A percentile compares a stretch with the other conserved stretches of the same genome.
Evolutionary conservation across 1,140 invertebrate species (phyloP).

Genomic region (Bathynomus jamesi): DNA sequence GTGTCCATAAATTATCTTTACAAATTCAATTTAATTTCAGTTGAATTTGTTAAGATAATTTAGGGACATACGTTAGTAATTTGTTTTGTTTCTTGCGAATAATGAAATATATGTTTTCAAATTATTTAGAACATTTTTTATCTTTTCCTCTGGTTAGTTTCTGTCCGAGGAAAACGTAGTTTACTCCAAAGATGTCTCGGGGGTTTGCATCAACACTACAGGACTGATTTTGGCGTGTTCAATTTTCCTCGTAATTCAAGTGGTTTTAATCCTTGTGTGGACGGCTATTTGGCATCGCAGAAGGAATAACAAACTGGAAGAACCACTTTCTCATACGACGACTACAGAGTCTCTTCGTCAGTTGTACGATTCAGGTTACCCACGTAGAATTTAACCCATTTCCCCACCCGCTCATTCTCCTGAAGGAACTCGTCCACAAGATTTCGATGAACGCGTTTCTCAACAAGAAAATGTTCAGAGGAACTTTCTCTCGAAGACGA

Average conservation of each 20-base stretch:
- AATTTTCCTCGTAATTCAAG: constrained; percentile 69
- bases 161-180: constrained; percentile 22
- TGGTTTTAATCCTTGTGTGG: constrained; percentile 72
- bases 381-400: constrained; percentile 61
- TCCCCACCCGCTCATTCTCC: neutral
- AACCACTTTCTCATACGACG: constrained; percentile 51
- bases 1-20: too few species aligned
- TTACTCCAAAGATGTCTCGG: constrained; percentile 39
- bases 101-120: too few species aligned
- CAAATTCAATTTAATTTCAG: too few species aligned
- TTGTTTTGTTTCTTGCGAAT: too few species aligned
- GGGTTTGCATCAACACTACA: constrained; percentile 64
- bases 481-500: neutral
- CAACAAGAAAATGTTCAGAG: neutral
- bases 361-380: constrained; percentile 73
- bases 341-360: constrained; percentile 68
- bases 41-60: too few species aligned
- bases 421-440: neutral
- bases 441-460: neutral
- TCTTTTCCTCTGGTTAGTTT: neutral
- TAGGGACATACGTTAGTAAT: too few species aligned
- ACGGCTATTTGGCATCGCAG: constrained; percentile 72
- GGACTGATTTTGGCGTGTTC: constrained; percentile 72
- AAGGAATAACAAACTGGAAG: constrained; percentile 51
- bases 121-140: too few species aligned